Evolutionary conservation across 2,113 vertebrate genomes (phyloP), one percentile per base, ranked within the genome.

Genomic region (Apodemus speciosus): DNA sequence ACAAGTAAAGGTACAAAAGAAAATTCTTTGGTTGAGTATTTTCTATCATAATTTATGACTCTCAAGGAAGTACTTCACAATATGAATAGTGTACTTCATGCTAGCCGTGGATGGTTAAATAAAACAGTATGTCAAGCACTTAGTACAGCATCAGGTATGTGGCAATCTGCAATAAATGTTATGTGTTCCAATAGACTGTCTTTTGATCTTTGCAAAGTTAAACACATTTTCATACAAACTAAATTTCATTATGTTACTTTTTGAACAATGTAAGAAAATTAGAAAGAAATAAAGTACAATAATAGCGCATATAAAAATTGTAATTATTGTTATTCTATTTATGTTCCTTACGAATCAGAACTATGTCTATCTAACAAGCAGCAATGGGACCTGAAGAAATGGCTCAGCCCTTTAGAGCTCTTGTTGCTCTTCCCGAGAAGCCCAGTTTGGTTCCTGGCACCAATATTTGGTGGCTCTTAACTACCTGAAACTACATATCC

Each of bases 321-420:
- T 40, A 62, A 40, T 3, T 83, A 30, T 25, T 80, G n/a, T 43
- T 62, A 43, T 9, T 60, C n/a, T 58, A 27, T 3, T 60, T 71
- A 43, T 43, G 9, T 40, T 43, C 38, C 40, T 60, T 60, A 13
- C 43, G n/a, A 60, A 25, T 16, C 32, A 84, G 21, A 91, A 43
- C 84, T 32, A 86, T 88, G 30, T 53, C 38, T 89, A 77, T 58
- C 90, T 89, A 80, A 53, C 94, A 95, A 84, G 40, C 20, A 89
- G 80, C 43, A 53, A 11, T 35, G 2, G 18, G 60, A 7, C 1
- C 35, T 8, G 2, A 11, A 85, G 30, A 25, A 35, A 49, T 51
- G 62, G 18, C 62, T 51, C 62, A 23, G 3, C 11, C 3, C 5
- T 51, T n/a, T 25, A 35, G 30, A 51, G 83, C 6, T 35, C 9